Base-by-base conservation (phyloP, 2,797 vertebrate species). In the Buceros bicornis region DNA sequence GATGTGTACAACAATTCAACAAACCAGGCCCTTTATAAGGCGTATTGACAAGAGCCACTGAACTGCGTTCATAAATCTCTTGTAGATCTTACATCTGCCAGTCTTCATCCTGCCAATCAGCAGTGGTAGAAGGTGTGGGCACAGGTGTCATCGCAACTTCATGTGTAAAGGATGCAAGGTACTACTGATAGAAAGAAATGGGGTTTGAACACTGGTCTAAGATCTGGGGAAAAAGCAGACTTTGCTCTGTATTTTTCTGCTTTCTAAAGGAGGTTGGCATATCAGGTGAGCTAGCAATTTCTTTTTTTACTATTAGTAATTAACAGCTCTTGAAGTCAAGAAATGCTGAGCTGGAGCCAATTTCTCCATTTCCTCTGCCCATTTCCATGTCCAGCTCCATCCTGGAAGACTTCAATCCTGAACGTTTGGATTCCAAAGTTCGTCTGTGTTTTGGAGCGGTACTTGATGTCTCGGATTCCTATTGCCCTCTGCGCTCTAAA, bases 401-500 rank as follows among this genome's bases (percentile, higher is more conserved):
- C 87, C 65, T 92, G 70, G 51, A 91, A 94, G 48, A 65, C 42
- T 85, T 84, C 47, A 31, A 61, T 35, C 54, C 58, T 0, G 1
- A 81, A 74, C 48, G 10, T 79, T 81, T 50, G 53, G 51, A 54
- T 79, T 89, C 66, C 66, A 66, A 86, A 90, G 70, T 42, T 58
- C 73, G 56, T 21, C 86, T 87, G 73, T 79, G 80, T 94, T 95
- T 94, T 96, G 94, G 87, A 95, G 95, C 0, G 94, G 94, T 28
- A 96, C 85, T 93, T 95, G 91, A 96, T 96, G 93, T 93, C 95
- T 82, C 80, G 53, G 77, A 93, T 94, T 96, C 91, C 82, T 70
- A 5, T 95, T 89, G 51, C 73, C 22, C 82, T 91, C 65, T 87
- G 77, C 86, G 79, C 82, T 89, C 61, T 88, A 87, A 91, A 96